These are phyloP conservation scores for Oplegnathus fasciatus DNA, from an alignment of 2,113 vertebrate species.

Conservation along the genomic window DNA sequence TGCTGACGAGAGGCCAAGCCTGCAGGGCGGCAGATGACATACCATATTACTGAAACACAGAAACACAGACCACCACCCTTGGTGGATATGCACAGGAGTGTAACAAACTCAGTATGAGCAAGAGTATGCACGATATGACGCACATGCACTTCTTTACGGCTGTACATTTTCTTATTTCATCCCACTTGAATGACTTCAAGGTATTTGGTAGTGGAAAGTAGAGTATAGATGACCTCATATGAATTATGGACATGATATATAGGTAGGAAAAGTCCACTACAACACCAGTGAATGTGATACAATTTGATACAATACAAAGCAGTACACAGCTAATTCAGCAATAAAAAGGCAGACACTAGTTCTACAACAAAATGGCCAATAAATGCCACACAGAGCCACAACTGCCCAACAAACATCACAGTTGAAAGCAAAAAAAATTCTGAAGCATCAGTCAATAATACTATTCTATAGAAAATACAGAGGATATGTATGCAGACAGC, in stretches of 20 bases:
- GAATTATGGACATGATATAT: background rate
- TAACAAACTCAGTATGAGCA: background rate
- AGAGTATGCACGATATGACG: constrained; percentile 19
- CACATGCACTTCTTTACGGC: constrained; percentile 5
- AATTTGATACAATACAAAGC: background rate
- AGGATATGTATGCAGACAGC: background rate
- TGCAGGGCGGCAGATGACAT: constrained; percentile 36
- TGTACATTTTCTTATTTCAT: background rate
- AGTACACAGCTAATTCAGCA: background rate
- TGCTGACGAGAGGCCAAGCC: constrained; percentile 5
- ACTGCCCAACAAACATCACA: background rate
- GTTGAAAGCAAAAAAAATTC: background rate
- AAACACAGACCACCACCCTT: constrained; percentile 1
- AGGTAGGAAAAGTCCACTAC: background rate
- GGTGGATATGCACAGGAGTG: constrained; percentile 8
- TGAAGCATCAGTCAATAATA: background rate
- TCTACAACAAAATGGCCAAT: background rate
- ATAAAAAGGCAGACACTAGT: too few relatives aligned
- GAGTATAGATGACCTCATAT: background rate
- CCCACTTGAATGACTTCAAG: constrained; percentile 27
- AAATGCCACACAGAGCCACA: background rate
- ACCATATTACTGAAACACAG: background rate
- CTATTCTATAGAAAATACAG: background rate
- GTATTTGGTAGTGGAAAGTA: constrained; percentile 6
- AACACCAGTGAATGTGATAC: background rate